These are phyloP conservation scores for Amphipoea lucens DNA, from an alignment of 2,888 invertebrate genomes.

Conservation along the genomic window DNA sequence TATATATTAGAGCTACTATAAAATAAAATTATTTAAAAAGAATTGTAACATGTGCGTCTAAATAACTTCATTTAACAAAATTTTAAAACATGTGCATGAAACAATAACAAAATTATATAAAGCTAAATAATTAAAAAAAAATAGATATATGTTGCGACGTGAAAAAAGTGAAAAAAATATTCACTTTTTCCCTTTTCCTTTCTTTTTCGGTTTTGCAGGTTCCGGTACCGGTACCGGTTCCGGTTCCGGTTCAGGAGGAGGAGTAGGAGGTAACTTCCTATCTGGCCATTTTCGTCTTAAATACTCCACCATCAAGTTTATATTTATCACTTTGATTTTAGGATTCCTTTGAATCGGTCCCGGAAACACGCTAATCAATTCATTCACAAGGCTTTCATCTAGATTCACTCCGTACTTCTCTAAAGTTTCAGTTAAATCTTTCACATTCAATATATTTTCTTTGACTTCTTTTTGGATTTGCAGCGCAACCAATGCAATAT, in stretches of 20 bases:
- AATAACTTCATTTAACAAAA: not conserved
- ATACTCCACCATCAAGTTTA: constrained; percentile 75
- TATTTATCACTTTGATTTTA: constrained; percentile 74
- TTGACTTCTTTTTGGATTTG: constrained; percentile 71
- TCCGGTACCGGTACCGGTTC: constrained; percentile 12
- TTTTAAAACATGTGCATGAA: not conserved
- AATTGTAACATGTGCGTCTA: not conserved
- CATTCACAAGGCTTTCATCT: constrained; percentile 75
- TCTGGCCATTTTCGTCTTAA: constrained; percentile 82
- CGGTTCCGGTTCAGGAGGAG: constrained; percentile 75
- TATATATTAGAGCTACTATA: not conserved
- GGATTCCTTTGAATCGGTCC: constrained; percentile 66
- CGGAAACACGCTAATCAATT: constrained; percentile 72
- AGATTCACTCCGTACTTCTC: constrained; percentile 64
- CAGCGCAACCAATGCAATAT: constrained; percentile 75
- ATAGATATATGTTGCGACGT: too few relatives aligned
- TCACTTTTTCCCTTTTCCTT: constrained; percentile 19
- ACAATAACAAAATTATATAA: not conserved
- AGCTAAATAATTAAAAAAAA: not conserved
- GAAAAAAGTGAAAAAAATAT: not conserved
- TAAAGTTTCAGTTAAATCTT: constrained; percentile 70
- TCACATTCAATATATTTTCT: constrained; percentile 64
- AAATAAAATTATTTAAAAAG: not conserved
- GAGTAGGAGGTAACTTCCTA: constrained; percentile 76
- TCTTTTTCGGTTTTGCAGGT: not conserved